Evolutionary conservation across 2,113 vertebrate species (phyloP).

Genomic region (Balaeniceps rex): DNA sequence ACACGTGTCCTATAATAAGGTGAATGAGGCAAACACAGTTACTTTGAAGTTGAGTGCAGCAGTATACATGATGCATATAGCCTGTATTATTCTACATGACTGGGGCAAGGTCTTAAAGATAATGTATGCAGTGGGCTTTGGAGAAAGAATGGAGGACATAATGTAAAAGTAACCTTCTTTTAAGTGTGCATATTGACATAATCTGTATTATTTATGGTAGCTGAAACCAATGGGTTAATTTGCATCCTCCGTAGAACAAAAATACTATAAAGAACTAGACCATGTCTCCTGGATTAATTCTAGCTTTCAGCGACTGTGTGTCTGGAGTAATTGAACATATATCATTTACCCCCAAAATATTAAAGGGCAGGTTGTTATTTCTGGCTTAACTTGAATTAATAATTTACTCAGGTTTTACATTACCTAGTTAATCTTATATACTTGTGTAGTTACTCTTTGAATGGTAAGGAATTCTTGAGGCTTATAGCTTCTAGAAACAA

Average conservation of each 20-base stretch:
- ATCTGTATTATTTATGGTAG: background rate
- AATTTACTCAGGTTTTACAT: slow-evolving; percentile 51
- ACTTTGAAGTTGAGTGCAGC: background rate
- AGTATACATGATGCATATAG: background rate
- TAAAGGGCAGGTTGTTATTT: slow-evolving; percentile 31
- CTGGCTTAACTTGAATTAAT: slow-evolving; percentile 39
- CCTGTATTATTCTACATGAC: background rate
- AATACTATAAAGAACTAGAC: background rate
- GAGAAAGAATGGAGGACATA: background rate
- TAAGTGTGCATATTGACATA: background rate
- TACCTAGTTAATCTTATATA: background rate
- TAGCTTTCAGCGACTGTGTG: background rate
- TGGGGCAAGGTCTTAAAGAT: background rate
- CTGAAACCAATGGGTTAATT: background rate
- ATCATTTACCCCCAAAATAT: slow-evolving; percentile 39
- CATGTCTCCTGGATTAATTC: background rate
- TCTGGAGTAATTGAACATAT: slow-evolving; percentile 9
- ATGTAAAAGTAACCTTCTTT: background rate
- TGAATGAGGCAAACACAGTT: background rate
- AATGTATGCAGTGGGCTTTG: background rate
- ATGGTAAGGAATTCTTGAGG: background rate
- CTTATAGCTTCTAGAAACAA: background rate
- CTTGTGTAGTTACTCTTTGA: background rate
- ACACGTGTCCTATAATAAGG: background rate
- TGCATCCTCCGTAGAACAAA: background rate